phyloP scores from a whole-genome alignment of 2,113 vertebrate species.

The Labeo catla region DNA sequence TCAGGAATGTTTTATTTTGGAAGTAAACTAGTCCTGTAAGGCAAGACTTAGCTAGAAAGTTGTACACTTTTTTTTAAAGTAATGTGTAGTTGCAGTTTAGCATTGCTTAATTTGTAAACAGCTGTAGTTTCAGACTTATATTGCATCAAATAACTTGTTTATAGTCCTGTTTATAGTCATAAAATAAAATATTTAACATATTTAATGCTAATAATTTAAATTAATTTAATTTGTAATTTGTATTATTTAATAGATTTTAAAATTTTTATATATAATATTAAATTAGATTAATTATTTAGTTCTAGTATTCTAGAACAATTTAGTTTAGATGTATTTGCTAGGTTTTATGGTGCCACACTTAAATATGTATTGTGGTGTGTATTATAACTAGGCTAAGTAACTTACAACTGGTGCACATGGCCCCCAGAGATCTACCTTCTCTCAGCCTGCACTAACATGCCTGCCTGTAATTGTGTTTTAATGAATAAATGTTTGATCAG shows the following conservation, averaged over 20 bases:
- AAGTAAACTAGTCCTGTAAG: neutral
- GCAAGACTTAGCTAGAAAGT: neutral
- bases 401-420: neutral
- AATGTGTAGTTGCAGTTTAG: neutral
- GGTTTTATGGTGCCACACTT: too few species aligned
- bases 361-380: neutral
- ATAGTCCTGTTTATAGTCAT: neutral
- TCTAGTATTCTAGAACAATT: neutral
- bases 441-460: neutral
- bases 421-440: neutral
- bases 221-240: too few species aligned
- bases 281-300: neutral
- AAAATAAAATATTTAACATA: neutral
- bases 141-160: neutral
- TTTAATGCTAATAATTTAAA: neutral
- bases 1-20: too few species aligned
- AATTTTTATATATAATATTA: neutral
- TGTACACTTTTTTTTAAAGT: neutral
- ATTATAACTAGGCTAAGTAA: neutral
- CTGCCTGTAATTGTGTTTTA: slow-evolving; percentile 5
- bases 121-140: neutral
- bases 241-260: too few species aligned
- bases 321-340: neutral
- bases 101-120: neutral
- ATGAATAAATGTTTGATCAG: slow-evolving; percentile 11